Percentiles rank a stretch among this genome's conserved stretches.
Conservation (phyloP, 2,888 invertebrate species). For the Hemistola chrysoprasaria region DNA sequence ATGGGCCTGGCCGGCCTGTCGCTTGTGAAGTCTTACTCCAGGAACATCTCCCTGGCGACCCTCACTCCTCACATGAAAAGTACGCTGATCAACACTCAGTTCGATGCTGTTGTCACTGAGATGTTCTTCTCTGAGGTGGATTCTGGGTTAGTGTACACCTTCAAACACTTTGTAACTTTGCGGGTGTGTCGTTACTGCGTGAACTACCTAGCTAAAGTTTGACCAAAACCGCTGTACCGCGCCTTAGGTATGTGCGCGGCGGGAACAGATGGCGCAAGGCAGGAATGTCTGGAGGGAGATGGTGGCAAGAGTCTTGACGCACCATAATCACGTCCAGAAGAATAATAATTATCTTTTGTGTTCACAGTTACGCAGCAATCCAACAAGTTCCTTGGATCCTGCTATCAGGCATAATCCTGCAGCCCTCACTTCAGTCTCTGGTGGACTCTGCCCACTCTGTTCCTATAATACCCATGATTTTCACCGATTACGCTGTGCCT, state of each 20-base stretch:
- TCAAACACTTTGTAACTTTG: too few relatives aligned
- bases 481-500: slow-evolving; percentile 38
- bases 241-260: too few relatives aligned
- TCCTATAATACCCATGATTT: slow-evolving; percentile 40
- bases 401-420: slow-evolving; percentile 39
- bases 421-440: slow-evolving; percentile 40
- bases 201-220: too few relatives aligned
- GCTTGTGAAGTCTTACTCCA: slow-evolving; percentile 34
- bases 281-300: too few relatives aligned
- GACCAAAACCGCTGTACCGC: too few relatives aligned
- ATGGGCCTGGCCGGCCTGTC: slow-evolving; percentile 15
- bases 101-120: slow-evolving; percentile 59
- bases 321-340: too few relatives aligned
- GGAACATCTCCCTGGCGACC: slow-evolving; percentile 35
- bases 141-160: slow-evolving; percentile 48
- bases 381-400: slow-evolving; percentile 58
- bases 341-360: too few relatives aligned
- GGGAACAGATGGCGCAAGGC: too few relatives aligned
- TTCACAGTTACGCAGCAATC: slow-evolving; percentile 48
- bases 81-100: slow-evolving; percentile 36
- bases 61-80: slow-evolving; percentile 34
- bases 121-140: slow-evolving; percentile 54
- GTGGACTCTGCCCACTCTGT: slow-evolving; percentile 48
- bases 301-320: too few relatives aligned
- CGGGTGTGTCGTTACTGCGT: too few relatives aligned